Evolutionary conservation across 2,113 vertebrate species (phyloP).

Genomic region (Cottus gobio): DNA sequence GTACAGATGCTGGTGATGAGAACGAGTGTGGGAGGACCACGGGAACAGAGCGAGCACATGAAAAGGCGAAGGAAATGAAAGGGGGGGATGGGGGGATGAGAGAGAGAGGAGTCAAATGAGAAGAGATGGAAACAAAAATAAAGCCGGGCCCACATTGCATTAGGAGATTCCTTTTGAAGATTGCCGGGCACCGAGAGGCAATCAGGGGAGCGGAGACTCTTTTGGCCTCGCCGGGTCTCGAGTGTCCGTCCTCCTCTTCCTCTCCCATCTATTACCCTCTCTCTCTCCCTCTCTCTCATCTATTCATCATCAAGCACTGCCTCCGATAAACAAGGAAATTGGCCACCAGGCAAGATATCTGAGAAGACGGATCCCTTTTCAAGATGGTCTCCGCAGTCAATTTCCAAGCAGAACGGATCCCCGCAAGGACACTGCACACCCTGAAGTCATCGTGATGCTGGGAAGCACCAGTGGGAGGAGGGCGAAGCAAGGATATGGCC

Average conservation of each 20-base stretch:
- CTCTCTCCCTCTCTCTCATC: constrained; percentile 71
- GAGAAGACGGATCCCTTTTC: constrained; percentile 58
- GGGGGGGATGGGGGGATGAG: too few species aligned
- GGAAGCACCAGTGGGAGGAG: neutral
- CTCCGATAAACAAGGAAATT: constrained; percentile 54
- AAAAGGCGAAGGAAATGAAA: constrained; percentile 55
- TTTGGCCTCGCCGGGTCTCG: constrained; percentile 61
- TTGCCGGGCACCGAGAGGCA: constrained; percentile 57
- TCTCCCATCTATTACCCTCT: constrained; percentile 31
- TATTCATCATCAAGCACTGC: constrained; percentile 60
- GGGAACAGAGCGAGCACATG: constrained; percentile 39
- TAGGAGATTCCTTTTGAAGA: constrained; percentile 76
- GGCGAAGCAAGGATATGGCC: neutral
- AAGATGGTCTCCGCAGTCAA: constrained; percentile 39
- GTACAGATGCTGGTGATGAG: constrained; percentile 57
- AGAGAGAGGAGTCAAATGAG: constrained; percentile 38
- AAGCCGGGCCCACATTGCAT: constrained; percentile 58
- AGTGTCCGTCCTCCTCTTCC: constrained; percentile 41
- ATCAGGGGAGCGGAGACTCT: constrained; percentile 58
- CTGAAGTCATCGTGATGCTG: constrained; percentile 24
- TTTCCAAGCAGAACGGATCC: constrained; percentile 46
- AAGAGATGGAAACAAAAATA: constrained; percentile 62
- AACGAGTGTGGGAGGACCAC: constrained; percentile 59
- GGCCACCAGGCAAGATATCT: constrained; percentile 61
- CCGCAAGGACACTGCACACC: constrained; percentile 33